Evolutionary conservation across 2,797 vertebrate genomes (phyloP).

Genomic region (Sebastiscus albofasciatus): DNA sequence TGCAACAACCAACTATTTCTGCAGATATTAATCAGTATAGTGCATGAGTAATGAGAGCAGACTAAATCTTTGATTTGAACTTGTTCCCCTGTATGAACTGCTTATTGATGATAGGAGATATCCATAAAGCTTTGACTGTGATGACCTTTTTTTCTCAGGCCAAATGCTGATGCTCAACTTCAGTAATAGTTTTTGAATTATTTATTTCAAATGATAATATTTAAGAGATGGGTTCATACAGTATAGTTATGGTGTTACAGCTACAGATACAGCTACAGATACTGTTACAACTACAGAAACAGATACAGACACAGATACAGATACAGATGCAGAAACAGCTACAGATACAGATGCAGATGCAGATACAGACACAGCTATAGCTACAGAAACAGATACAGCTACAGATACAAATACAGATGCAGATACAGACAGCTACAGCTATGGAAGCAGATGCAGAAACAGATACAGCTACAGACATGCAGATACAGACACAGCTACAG

Average conservation of each 20-base stretch:
- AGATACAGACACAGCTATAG: no score
- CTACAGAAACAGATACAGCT: no score
- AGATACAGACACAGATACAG: rapidly evolving
- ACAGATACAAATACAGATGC: no score
- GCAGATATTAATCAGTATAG: not conserved
- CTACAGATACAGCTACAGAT: rapidly evolving
- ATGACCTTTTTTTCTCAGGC: not conserved
- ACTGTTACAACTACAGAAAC: rapidly evolving
- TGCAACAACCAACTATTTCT: not conserved
- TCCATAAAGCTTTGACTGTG: not conserved
- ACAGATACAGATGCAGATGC: no score
- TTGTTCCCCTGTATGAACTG: not conserved
- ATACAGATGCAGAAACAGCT: rapidly evolving
- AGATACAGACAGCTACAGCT: no score
- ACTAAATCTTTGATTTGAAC: not conserved
- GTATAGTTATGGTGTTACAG: not conserved
- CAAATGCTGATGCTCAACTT: no score
- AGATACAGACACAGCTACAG: no score
- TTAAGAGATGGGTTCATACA: not conserved
- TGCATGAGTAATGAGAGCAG: not conserved
- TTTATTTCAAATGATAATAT: no score
- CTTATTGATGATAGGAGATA: not conserved
- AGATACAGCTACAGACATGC: no score
- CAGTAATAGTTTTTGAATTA: not conserved
- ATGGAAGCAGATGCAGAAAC: no score